These are phyloP conservation scores for Rhodinocichla rosea DNA, from an alignment of 2,113 vertebrate genomes.

Conservation along the genomic window DNA sequence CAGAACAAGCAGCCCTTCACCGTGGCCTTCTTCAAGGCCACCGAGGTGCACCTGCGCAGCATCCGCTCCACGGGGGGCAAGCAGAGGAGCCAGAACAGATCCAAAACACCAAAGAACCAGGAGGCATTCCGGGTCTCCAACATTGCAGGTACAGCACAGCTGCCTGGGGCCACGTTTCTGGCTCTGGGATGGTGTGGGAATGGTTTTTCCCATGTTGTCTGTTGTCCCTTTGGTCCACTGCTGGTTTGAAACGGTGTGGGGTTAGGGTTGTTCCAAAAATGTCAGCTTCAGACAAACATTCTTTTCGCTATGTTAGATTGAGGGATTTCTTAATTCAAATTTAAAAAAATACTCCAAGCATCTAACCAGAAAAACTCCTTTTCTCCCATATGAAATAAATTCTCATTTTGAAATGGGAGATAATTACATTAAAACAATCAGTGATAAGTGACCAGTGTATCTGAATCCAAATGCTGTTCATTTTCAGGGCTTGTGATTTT, in stretches of 20 bases:
- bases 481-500: not conserved
- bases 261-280: not conserved
- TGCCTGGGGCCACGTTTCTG: accelerated
- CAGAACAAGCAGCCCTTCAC: conserved; percentile 99
- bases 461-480: not conserved
- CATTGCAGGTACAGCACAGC: conserved; percentile 76
- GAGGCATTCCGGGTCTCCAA: conserved; percentile 88
- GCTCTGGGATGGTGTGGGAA: accelerated
- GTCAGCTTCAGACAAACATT: not conserved
- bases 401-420: not conserved
- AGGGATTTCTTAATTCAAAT: not conserved
- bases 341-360: accelerated
- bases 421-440: not conserved
- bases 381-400: not conserved
- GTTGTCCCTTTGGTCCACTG: not conserved
- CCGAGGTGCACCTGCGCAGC: conserved; percentile 92
- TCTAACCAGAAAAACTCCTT: not conserved
- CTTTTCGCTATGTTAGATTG: not conserved
- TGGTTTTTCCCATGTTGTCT: not conserved
- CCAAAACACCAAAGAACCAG: conserved; percentile 88
- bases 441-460: not conserved
- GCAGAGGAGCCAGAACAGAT: conserved; percentile 88
- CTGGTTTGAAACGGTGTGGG: not conserved
- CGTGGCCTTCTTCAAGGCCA: conserved; percentile 98
- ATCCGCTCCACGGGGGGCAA: conserved; percentile 87